Evolutionary conservation across 1,140 invertebrate genomes (phyloP).

Genomic region (Cecropterus lyciades): DNA sequence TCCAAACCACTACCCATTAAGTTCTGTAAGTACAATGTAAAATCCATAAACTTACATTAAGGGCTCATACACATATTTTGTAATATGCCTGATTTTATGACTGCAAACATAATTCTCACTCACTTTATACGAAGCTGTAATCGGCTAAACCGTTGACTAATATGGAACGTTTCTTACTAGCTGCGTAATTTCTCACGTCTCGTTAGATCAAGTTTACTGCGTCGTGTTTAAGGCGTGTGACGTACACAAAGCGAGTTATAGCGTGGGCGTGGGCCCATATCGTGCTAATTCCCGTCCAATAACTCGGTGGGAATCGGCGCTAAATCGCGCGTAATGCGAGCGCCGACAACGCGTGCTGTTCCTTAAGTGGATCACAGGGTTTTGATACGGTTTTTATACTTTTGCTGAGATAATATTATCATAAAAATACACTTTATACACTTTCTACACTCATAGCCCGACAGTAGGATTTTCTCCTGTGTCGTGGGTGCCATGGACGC

Average conservation of each 20-base stretch:
- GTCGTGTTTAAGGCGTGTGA: constrained; percentile 27
- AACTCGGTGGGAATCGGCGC: constrained; percentile 66
- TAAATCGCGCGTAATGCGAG: constrained; percentile 76
- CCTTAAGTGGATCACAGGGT: constrained; percentile 15
- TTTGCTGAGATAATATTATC: too few relatives aligned
- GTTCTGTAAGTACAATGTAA: constrained; percentile 11
- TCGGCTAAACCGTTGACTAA: constrained; percentile 29
- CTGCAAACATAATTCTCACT: constrained; percentile 19
- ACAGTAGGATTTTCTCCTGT: too few relatives aligned
- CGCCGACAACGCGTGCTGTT: constrained; percentile 63
- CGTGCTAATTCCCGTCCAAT: constrained; percentile 74
- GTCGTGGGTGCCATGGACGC: too few relatives aligned
- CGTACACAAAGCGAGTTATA: constrained; percentile 27
- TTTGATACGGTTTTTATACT: constrained; percentile 62
- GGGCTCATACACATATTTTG: constrained; percentile 30
- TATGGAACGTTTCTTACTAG: constrained; percentile 24
- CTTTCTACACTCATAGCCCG: too few relatives aligned
- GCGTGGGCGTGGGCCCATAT: constrained; percentile 57
- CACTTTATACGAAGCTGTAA: constrained; percentile 13
- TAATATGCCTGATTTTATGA: constrained; percentile 24
- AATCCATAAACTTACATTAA: constrained; percentile 27
- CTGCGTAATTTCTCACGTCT: constrained; percentile 33
- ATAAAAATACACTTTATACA: too few relatives aligned
- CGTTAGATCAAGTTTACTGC: constrained; percentile 30
- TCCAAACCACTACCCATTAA: not conserved